These are phyloP conservation scores for Calameuta idolon DNA, from an alignment of 2,888 invertebrate genomes.

Conservation along the genomic window DNA sequence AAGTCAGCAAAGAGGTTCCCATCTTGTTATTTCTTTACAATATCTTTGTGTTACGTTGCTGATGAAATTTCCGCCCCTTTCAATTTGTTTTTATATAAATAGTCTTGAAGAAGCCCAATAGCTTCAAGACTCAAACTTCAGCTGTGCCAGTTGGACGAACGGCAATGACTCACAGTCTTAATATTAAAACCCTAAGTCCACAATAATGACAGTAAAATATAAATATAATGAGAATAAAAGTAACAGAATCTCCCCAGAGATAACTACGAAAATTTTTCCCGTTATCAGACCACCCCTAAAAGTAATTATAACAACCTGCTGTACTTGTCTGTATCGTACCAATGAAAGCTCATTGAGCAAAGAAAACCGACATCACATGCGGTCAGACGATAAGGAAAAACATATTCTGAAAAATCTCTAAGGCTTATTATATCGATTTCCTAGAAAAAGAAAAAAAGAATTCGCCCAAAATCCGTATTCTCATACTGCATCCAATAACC, in stretches of 20 bases:
- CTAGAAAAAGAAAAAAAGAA: background rate
- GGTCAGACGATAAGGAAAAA: background rate
- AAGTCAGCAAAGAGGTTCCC: background rate
- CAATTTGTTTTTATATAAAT: background rate
- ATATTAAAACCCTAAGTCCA: background rate
- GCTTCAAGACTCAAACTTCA: background rate
- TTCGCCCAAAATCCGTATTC: background rate
- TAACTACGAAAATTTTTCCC: background rate
- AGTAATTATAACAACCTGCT: background rate
- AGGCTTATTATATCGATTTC: background rate
- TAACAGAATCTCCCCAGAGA: background rate
- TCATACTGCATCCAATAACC: conserved; percentile 44
- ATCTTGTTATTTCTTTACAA: background rate
- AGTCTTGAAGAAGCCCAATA: background rate
- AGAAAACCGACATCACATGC: background rate
- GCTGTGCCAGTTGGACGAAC: background rate
- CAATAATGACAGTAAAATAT: background rate
- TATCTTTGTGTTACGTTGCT: background rate
- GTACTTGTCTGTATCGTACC: background rate
- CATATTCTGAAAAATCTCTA: background rate
- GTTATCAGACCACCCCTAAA: background rate
- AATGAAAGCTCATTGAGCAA: background rate
- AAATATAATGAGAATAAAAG: background rate
- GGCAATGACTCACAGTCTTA: background rate
- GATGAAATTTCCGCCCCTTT: background rate